phyloP scores from a whole-genome alignment of 2,888 invertebrate species.

The Caenorhabditis becei region DNA sequence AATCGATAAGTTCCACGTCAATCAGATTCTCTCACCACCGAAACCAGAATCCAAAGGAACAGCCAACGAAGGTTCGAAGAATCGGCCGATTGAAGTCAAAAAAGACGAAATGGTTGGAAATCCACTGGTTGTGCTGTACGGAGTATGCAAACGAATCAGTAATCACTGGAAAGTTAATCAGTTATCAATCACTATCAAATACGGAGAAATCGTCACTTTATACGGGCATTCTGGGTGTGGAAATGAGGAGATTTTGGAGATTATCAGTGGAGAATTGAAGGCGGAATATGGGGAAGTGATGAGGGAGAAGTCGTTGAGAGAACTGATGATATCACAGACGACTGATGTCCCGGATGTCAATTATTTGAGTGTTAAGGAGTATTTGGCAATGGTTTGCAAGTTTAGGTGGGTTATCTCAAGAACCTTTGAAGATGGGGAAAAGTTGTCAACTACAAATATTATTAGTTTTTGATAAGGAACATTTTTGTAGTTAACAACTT shows the following conservation, averaged over 20 bases:
- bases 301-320: slow-evolving; percentile 29
- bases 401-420: too few species aligned
- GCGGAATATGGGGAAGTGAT: slow-evolving; percentile 44
- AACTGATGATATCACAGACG: slow-evolving; percentile 11
- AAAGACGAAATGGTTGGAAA: neutral
- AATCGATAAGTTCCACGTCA: slow-evolving; percentile 10
- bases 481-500: too few species aligned
- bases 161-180: slow-evolving; percentile 41
- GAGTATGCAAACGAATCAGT: slow-evolving; percentile 40
- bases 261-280: slow-evolving; percentile 27
- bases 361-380: slow-evolving; percentile 32
- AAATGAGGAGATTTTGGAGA: slow-evolving; percentile 32
- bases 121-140: slow-evolving; percentile 21
- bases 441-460: too few species aligned
- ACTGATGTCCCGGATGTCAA: slow-evolving; percentile 37
- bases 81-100: neutral
- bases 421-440: too few species aligned
- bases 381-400: slow-evolving; percentile 24
- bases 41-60: neutral
- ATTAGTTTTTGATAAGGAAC: too few species aligned
- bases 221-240: slow-evolving; percentile 57
- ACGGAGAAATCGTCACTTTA: slow-evolving; percentile 34
- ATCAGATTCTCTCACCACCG: slow-evolving; percentile 11
- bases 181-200: slow-evolving; percentile 16
- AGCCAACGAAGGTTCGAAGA: neutral